These are phyloP conservation scores for Drosophila lutescens DNA, from an alignment of 2,888 invertebrate species.

Conservation along the genomic window DNA sequence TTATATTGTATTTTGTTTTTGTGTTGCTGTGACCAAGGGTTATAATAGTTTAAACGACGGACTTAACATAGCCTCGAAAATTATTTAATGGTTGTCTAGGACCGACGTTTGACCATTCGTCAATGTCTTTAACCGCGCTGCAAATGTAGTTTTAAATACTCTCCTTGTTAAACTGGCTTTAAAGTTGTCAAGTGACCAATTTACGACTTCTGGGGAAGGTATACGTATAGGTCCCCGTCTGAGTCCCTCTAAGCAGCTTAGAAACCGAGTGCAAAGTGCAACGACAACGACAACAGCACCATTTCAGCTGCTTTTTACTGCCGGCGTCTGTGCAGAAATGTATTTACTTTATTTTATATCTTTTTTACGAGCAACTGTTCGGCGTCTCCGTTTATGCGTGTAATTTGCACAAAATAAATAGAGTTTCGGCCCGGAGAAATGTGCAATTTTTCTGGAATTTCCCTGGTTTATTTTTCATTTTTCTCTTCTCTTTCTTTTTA, in stretches of 20 bases:
- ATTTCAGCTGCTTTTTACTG: conserved; percentile 20
- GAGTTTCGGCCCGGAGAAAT: neutral
- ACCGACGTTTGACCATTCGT: conserved; percentile 5
- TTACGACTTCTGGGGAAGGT: conserved; percentile 36
- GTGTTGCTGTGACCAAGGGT: conserved; percentile 3
- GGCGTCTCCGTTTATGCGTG: conserved; percentile 22
- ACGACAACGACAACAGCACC: conserved; percentile 11
- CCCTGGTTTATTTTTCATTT: conserved; percentile 3
- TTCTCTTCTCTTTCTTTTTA: neutral
- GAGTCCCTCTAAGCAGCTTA: conserved; percentile 32
- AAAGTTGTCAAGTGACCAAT: conserved; percentile 69
- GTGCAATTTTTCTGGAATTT: conserved; percentile 21
- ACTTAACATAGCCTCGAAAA: neutral
- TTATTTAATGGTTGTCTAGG: neutral
- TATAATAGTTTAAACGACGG: neutral
- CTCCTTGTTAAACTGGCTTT: conserved; percentile 49
- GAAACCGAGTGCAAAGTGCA: conserved; percentile 42
- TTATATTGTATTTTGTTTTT: neutral
- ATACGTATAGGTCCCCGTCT: conserved; percentile 9
- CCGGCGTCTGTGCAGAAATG: conserved; percentile 34
- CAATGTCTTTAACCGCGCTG: neutral
- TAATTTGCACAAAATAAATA: conserved; percentile 43
- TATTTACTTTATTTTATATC: conserved; percentile 22
- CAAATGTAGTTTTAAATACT: neutral
- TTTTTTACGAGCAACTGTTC: conserved; percentile 45